Evolutionary conservation across 2,888 invertebrate genomes (phyloP).

Genomic region (Argynnis bischoffii): DNA sequence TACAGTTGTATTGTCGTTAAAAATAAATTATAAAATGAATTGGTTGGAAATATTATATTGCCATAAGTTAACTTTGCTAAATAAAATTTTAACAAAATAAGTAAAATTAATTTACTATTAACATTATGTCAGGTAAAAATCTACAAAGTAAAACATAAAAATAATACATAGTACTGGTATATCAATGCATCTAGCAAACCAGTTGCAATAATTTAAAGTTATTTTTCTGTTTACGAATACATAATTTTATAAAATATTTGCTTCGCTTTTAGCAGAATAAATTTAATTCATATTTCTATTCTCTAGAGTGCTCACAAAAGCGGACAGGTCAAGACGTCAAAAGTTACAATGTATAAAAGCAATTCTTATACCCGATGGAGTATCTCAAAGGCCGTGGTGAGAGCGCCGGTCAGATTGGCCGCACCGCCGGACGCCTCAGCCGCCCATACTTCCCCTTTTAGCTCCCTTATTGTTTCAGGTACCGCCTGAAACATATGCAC

Average conservation of each 20-base stretch:
- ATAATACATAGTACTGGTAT: too few species aligned
- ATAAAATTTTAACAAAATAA: too few species aligned
- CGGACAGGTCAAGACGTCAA: constrained; percentile 24
- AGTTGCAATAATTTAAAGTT: background rate
- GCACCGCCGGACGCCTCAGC: constrained; percentile 87
- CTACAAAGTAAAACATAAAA: too few species aligned
- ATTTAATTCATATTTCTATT: constrained; percentile 13
- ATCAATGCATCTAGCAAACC: too few species aligned
- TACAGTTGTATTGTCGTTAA: too few species aligned
- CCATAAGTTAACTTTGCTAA: too few species aligned
- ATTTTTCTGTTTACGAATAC: background rate
- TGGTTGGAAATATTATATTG: too few species aligned
- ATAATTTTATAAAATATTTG: background rate
- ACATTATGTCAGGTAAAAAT: too few species aligned
- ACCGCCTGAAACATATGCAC: constrained; percentile 82
- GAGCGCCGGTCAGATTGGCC: constrained; percentile 95
- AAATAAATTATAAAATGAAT: too few species aligned
- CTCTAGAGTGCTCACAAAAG: background rate
- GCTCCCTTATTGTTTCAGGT: constrained; percentile 90
- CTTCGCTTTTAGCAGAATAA: background rate
- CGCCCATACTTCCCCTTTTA: constrained; percentile 89
- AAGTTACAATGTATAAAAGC: constrained; percentile 27
- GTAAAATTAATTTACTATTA: too few species aligned
- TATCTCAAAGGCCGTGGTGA: constrained; percentile 96
- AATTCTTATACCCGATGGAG: constrained; percentile 87